Percentiles rank a stretch among this genome's conserved stretches.
Evolutionary conservation across 2,113 vertebrate species (phyloP).

Genomic region (Petrocephalus microphthalmus): DNA sequence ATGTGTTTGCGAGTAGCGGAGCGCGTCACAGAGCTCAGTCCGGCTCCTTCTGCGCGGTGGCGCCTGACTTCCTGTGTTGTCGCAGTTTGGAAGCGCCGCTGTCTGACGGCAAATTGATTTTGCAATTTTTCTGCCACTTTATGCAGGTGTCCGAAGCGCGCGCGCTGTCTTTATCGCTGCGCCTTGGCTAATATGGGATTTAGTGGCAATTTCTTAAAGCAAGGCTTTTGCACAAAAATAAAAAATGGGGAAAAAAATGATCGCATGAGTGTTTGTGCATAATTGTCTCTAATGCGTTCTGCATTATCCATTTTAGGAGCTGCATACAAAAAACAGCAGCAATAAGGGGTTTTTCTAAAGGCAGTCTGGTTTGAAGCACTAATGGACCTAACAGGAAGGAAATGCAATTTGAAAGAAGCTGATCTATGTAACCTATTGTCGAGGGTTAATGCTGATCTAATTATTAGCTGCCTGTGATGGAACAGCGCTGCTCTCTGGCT

Average conservation of each 20-base stretch:
- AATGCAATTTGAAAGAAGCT: slow-evolving; percentile 92
- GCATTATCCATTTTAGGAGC: slow-evolving; percentile 84
- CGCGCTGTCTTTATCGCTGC: slow-evolving; percentile 47
- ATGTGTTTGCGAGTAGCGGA: not conserved
- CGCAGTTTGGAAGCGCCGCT: slow-evolving; percentile 60
- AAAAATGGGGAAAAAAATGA: slow-evolving; percentile 47
- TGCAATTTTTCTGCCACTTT: slow-evolving; percentile 55
- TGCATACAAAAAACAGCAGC: slow-evolving; percentile 75
- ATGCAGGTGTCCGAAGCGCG: slow-evolving; percentile 59
- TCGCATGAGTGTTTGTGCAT: slow-evolving; percentile 75
- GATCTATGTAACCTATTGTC: slow-evolving; percentile 87
- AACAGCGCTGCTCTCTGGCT: slow-evolving; percentile 64
- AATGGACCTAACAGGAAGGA: slow-evolving; percentile 89
- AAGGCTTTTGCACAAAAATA: slow-evolving; percentile 56
- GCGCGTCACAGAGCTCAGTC: not conserved
- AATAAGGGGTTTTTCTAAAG: slow-evolving; percentile 79
- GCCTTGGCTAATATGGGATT: slow-evolving; percentile 43
- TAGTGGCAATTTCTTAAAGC: slow-evolving; percentile 77
- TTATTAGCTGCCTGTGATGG: slow-evolving; percentile 86
- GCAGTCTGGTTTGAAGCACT: slow-evolving; percentile 76
- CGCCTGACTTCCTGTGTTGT: slow-evolving; percentile 31
- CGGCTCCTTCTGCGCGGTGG: slow-evolving; percentile 29
- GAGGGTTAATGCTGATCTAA: slow-evolving; percentile 88
- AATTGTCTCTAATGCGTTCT: slow-evolving; percentile 86
- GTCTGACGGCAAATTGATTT: slow-evolving; percentile 63